phyloP scores from a whole-genome alignment of 30 jellyfish, hydroid and myxozoan species.

The Nemopilema nomurai region DNA sequence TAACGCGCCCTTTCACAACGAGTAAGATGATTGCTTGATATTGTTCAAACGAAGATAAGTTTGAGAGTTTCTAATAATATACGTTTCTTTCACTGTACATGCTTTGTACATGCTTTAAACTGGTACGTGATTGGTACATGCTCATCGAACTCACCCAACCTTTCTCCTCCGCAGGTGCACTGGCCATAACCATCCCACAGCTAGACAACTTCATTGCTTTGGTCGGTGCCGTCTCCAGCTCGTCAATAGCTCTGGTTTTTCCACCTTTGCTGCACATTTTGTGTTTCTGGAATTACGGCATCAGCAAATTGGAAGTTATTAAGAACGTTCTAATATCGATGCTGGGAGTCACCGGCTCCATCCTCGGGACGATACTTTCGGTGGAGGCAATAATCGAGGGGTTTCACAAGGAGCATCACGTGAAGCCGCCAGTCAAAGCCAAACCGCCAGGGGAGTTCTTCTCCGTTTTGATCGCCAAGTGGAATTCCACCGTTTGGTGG shows the following conservation, averaged over 20 bases:
- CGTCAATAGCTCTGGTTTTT: slow-evolving; percentile 94
- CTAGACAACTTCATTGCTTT: slow-evolving; percentile 95
- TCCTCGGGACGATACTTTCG: slow-evolving; percentile 86
- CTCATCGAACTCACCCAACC: neutral
- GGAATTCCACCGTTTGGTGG: slow-evolving; percentile 71
- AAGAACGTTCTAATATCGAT: slow-evolving; percentile 76
- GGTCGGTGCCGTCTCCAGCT: slow-evolving; percentile 97
- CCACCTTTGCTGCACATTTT: slow-evolving; percentile 94
- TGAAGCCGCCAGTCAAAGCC: slow-evolving; percentile 67
- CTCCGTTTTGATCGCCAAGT: slow-evolving; percentile 37
- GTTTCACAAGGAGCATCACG: slow-evolving; percentile 77
- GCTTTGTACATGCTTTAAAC: neutral
- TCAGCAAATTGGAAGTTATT: slow-evolving; percentile 73
- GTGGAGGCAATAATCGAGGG: slow-evolving; percentile 90
- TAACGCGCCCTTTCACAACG: too few relatives aligned
- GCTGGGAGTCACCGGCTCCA: slow-evolving; percentile 95
- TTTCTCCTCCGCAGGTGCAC: slow-evolving; percentile 68
- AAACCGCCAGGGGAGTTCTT: slow-evolving; percentile 86
- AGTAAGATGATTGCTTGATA: too few relatives aligned
- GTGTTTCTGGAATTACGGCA: slow-evolving; percentile 94
- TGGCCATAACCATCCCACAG: slow-evolving; percentile 97
- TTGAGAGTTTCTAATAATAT: too few relatives aligned
- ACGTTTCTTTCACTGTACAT: too few relatives aligned
- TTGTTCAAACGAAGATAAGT: too few relatives aligned
- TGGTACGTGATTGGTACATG: neutral